phyloP scores from a whole-genome alignment of 2,113 vertebrate genomes.

The Rynchops niger region DNA sequence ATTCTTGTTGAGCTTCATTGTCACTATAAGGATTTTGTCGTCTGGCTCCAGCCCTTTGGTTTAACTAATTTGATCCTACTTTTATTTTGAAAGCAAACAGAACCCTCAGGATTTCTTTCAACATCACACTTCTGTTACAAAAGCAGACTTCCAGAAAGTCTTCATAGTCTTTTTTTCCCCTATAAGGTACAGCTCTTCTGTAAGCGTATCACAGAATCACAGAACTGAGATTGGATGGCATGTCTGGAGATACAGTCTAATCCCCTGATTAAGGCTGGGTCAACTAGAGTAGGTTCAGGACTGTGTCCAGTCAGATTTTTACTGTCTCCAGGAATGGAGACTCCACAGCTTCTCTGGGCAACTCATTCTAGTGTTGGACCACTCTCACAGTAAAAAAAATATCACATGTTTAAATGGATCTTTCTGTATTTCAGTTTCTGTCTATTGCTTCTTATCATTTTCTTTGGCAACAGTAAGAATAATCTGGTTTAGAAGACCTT shows the following conservation, averaged over 20 bases:
- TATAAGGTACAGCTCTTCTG: not conserved
- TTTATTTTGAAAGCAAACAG: not conserved
- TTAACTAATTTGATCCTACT: not conserved
- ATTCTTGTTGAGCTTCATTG: not conserved
- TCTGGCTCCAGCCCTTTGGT: not conserved
- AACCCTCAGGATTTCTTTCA: not conserved
- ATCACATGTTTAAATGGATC: too few relatives aligned
- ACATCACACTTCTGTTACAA: not conserved
- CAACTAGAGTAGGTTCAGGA: not conserved
- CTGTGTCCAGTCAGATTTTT: not conserved
- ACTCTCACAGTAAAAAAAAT: not conserved
- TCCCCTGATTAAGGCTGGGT: not conserved
- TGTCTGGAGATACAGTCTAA: not conserved
- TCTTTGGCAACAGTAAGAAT: not conserved
- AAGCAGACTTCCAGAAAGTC: not conserved
- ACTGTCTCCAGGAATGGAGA: not conserved
- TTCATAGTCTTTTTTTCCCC: not conserved
- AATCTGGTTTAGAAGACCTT: not conserved
- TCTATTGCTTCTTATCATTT: not conserved
- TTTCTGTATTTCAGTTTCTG: not conserved
- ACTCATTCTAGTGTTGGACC: not conserved
- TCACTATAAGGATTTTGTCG: not conserved
- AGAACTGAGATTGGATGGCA: not conserved
- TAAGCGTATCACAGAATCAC: not conserved
- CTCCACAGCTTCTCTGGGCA: not conserved